These are phyloP conservation scores for Exaiptasia diaphana DNA, from an alignment of 64 coral and sea anemone species.

Conservation along the genomic window DNA sequence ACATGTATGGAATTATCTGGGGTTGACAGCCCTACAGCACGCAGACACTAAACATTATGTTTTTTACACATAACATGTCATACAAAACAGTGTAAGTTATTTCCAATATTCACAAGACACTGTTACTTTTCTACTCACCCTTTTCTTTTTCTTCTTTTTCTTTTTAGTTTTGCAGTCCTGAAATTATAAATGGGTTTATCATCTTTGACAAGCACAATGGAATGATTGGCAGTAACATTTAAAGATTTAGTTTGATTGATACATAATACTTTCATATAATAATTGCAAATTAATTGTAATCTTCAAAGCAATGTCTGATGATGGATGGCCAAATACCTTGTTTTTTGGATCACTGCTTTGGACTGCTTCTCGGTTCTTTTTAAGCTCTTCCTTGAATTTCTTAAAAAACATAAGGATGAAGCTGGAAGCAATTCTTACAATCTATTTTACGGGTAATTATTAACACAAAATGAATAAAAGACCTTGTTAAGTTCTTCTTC, in stretches of 20 bases:
- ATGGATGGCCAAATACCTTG: neutral
- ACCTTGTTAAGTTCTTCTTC: constrained; percentile 63
- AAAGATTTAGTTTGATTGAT: too few relatives aligned
- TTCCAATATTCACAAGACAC: too few relatives aligned
- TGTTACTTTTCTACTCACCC: constrained; percentile 40
- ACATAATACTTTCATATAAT: too few relatives aligned
- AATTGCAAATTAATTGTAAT: too few relatives aligned
- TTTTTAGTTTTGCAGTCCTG: constrained; percentile 54
- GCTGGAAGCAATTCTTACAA: neutral
- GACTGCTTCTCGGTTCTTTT: constrained; percentile 44
- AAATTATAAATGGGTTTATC: neutral
- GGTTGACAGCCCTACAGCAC: too few relatives aligned
- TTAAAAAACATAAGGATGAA: neutral
- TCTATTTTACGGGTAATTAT: neutral
- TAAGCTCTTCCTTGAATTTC: constrained; percentile 57
- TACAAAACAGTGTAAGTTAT: too few relatives aligned
- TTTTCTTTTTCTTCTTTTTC: constrained; percentile 36
- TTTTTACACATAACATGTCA: too few relatives aligned
- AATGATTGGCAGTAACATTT: too few relatives aligned
- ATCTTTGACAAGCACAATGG: neutral
- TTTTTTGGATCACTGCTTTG: constrained; percentile 22
- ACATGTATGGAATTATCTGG: too few relatives aligned
- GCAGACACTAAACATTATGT: too few relatives aligned
- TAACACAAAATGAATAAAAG: neutral
- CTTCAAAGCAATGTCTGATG: too few relatives aligned